Conservation (phyloP, 2,888 invertebrate genomes). For the Autographa gamma region DNA sequence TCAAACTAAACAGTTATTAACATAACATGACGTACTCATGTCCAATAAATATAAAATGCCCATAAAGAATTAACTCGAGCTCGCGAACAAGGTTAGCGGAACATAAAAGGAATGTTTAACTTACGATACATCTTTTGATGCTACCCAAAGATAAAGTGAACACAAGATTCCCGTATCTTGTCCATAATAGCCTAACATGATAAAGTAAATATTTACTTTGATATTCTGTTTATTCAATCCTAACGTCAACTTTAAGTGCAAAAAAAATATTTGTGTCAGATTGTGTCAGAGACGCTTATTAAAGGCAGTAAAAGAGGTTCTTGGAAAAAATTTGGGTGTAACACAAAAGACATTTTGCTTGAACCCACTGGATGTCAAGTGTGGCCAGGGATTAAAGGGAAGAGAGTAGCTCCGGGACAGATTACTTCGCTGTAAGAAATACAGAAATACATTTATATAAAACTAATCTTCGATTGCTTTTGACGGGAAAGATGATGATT, state of each 20-base stretch:
- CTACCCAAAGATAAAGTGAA: conserved; percentile 11
- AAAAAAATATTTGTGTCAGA: conserved; percentile 47
- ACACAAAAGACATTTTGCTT: conserved; percentile 65
- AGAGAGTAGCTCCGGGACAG: conserved; percentile 41
- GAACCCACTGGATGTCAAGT: conserved; percentile 60
- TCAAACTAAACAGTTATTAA: not conserved
- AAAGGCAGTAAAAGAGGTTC: conserved; percentile 49
- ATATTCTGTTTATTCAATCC: conserved; percentile 47
- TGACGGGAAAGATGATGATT: not conserved
- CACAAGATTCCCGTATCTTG: conserved; percentile 7
- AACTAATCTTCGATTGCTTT: conserved; percentile 9
- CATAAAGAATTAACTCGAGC: conserved; percentile 1
- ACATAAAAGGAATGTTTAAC: conserved; percentile 6
- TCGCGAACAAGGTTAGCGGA: not conserved
- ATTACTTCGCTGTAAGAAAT: conserved; percentile 41
- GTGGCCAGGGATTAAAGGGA: conserved; percentile 54
- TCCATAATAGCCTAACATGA: conserved; percentile 9
- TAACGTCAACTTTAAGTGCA: conserved; percentile 31
- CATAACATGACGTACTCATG: not conserved
- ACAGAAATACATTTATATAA: conserved; percentile 28
- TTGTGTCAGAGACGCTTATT: conserved; percentile 52
- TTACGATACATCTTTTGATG: conserved; percentile 7
- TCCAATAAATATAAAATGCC: conserved; percentile 3
- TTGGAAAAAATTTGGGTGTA: conserved; percentile 54
- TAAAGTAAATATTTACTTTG: conserved; percentile 42